These are phyloP conservation scores for Pachyseris speciosa DNA, from an alignment of 64 coral and sea anemone genomes.

Conservation along the genomic window DNA sequence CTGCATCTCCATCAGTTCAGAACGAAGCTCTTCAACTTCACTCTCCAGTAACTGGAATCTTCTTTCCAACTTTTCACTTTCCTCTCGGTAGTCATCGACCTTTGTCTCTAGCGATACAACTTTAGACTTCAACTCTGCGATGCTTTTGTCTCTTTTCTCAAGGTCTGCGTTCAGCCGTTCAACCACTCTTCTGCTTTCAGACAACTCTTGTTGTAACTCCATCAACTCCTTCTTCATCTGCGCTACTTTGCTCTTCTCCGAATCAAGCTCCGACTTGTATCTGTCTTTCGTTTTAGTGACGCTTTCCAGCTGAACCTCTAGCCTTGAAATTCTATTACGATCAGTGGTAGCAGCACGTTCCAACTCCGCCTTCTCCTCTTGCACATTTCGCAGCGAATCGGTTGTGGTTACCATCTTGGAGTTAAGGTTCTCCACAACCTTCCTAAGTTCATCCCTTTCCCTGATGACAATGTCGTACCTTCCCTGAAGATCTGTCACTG, in stretches of 20 bases:
- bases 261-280: conserved; percentile 77
- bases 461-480: conserved; percentile 67
- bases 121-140: conserved; percentile 69
- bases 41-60: conserved; percentile 64
- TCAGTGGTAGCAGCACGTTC: conserved; percentile 23
- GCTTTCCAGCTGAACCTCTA: conserved; percentile 78
- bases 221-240: conserved; percentile 78
- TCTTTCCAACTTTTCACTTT: conserved; percentile 61
- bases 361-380: conserved; percentile 64
- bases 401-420: conserved; percentile 49
- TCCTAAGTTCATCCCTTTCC: conserved; percentile 85
- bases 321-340: conserved; percentile 66
- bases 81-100: conserved; percentile 64
- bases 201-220: conserved; percentile 68
- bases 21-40: conserved; percentile 74
- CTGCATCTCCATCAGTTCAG: conserved; percentile 74
- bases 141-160: conserved; percentile 86
- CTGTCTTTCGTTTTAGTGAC: conserved; percentile 61
- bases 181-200: conserved; percentile 60
- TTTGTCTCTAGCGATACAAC: conserved; percentile 72
- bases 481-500: conserved; percentile 68
- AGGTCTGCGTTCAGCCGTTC: conserved; percentile 78
- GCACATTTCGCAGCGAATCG: conserved; percentile 43
- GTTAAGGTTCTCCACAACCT: conserved; percentile 69
- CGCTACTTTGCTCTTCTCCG: conserved; percentile 47